Base-by-base conservation (phyloP, 2,888 invertebrate species). In the Rhyacophila evoluta region DNA sequence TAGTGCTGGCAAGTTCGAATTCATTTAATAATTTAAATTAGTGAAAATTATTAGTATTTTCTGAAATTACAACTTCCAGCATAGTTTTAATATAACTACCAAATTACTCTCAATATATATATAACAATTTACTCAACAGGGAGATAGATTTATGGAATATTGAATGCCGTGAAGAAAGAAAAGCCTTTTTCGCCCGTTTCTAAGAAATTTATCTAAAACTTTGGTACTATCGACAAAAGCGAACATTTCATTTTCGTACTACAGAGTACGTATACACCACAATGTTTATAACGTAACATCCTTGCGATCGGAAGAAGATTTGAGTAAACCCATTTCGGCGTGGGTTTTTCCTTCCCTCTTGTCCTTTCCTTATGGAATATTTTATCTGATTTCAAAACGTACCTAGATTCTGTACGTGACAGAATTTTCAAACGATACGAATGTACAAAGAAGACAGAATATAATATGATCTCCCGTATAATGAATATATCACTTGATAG, bases 381-480 rank as follows among this genome's bases (percentile, higher is more conserved):
- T 55, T 55, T 55, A 55, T 55, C 55, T 55, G 55, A 55, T 55
- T 55, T 55, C 55, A 55, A 55, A 55, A 55, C 55, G 55, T 55
- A 55, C 55, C 55, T 55, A 55, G 55, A 55, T 19, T 55, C 55
- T 55, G 55, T 25, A 55, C 55, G 55, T 55, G 55, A 55, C 55
- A 55, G 55, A 55, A 55, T 55, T 55, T 25, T 55, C 55, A 55
- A 55, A 55, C 10, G 55, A 55, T 55, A 55, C 19, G 55, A 55
- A 19, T 55, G 55, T 55, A 25, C 55, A 55, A 55, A 55, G 55
- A 55, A 55, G 55, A 55, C 55, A 19, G 55, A 12, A 55, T 55
- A 55, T 12, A 55, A 55, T 55, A 55, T 55, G 55, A 55, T 55
- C 55, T 55, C 25, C 19, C 55, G 25, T 55, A 55, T 55, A 55